Evolutionary conservation across 1,140 invertebrate species (phyloP), one percentile per base, ranked within the genome.

Genomic region (Doryteuthis pealeii): DNA sequence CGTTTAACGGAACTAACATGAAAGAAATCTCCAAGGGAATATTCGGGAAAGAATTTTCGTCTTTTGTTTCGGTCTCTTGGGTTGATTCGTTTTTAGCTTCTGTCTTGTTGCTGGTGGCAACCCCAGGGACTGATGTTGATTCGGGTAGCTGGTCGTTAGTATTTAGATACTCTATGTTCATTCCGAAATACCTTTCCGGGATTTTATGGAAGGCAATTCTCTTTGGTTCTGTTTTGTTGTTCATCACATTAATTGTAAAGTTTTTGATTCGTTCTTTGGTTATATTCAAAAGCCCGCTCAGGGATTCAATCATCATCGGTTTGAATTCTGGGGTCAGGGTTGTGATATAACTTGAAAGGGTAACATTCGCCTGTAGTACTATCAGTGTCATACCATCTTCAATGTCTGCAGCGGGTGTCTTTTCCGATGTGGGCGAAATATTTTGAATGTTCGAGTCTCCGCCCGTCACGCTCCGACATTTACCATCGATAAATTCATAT

Each of bases 261-360:
- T 85, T 79, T 45, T 79, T 75, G 31, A 85, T 80, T 33, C 83
- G 35, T 10, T 75, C 73, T 3, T 31, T n/a, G 68, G 75, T 82
- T 4, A 84, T 84, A 73, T 85, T 85, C 5, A 83, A 73, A 66
- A 77, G 69, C 2, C 18, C 26, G 40, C 78, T 78, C 32, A 84
- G 71, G 12, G 77, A 71, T 4, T 71, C 33, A 22, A 67, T 70
- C 28, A 82, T 71, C n/a, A 77, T 45, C 3, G 73, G 49, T 58
- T 82, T 77, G 45, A 76, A 76, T 18, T 73, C 77, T 10, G 71
- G 66, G 1, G 40, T 30, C 22, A 84, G 49, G 15, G 79, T 33
- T 0, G 72, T 35, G 1, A 81, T 14, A 33, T 80, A 62, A 28
- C 18, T 18, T 5, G 54, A 62, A 22, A 62, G 26, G 2, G 74